These are phyloP conservation scores for Picathartes gymnocephalus DNA, from an alignment of 2,113 vertebrate species.

Conservation along the genomic window DNA sequence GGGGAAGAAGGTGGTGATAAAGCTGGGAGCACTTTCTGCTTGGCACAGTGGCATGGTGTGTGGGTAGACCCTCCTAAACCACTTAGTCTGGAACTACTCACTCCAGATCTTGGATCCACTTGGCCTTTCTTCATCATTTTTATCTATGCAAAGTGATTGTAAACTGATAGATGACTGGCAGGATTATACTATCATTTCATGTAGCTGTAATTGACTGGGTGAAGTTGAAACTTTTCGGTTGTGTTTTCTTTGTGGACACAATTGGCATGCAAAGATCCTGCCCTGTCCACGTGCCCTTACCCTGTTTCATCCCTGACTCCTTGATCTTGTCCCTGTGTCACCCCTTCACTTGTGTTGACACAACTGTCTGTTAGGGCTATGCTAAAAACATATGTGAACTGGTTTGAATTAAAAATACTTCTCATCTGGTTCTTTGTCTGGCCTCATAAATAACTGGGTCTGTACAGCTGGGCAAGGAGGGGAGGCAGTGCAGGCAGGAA, in stretches of 20 bases:
- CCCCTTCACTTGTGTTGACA: conserved; percentile 3
- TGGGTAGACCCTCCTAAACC: neutral
- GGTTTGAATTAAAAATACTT: conserved; percentile 41
- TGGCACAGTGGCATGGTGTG: neutral
- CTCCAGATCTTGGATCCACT: neutral
- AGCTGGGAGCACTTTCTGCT: neutral
- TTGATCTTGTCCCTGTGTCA: conserved; percentile 3
- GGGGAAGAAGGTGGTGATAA: neutral
- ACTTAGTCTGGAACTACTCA: neutral
- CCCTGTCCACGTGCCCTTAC: neutral
- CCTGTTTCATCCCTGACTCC: neutral
- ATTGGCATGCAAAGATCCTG: neutral
- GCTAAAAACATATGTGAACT: conserved; percentile 22
- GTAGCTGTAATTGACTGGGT: neutral
- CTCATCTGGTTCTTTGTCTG: conserved; percentile 27
- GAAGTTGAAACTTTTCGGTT: neutral
- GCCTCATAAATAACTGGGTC: neutral
- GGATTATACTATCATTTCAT: neutral
- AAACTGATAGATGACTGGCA: neutral
- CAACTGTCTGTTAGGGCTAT: neutral
- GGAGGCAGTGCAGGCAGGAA: neutral
- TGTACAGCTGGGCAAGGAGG: neutral
- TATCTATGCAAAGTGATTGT: neutral
- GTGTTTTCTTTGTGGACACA: neutral
- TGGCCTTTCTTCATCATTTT: neutral